Evolutionary conservation across 1,140 invertebrate species (phyloP).

Genomic region (Drosophila willistoni): DNA sequence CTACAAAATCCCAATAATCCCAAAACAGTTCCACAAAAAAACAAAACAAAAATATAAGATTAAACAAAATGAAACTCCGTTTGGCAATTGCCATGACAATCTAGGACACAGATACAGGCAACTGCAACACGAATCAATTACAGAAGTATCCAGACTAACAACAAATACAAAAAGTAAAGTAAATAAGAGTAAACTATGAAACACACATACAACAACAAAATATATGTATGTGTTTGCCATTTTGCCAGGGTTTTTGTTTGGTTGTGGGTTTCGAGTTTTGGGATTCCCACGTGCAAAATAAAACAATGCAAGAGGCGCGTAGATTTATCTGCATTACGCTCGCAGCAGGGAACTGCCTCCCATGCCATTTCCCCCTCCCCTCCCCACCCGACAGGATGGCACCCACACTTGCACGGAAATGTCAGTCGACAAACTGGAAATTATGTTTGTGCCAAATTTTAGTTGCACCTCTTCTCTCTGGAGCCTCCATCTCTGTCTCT

Average conservation of each 20-base stretch:
- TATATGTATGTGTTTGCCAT: slow-evolving; percentile 29
- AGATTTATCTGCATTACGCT: slow-evolving; percentile 74
- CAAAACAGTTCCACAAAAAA: not conserved
- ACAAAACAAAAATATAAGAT: not conserved
- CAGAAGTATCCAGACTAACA: slow-evolving; percentile 39
- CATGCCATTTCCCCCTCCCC: no score
- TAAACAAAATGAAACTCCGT: slow-evolving; percentile 46
- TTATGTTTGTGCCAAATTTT: slow-evolving; percentile 80
- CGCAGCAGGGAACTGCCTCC: slow-evolving; percentile 17
- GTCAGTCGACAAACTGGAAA: slow-evolving; percentile 79
- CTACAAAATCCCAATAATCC: slow-evolving; percentile 38
- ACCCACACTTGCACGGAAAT: slow-evolving; percentile 55
- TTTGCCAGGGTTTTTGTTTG: slow-evolving; percentile 1
- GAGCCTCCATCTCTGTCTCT: not conserved
- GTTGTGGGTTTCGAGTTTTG: slow-evolving; percentile 12
- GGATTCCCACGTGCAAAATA: slow-evolving; percentile 78
- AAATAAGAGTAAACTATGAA: slow-evolving; percentile 54
- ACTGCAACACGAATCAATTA: slow-evolving; percentile 65
- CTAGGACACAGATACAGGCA: slow-evolving; percentile 47
- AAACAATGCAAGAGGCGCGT: slow-evolving; percentile 66
- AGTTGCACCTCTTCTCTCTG: slow-evolving; percentile 39
- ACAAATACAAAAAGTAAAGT: slow-evolving; percentile 53
- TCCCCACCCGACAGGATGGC: slow-evolving; percentile 35
- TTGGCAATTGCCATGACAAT: slow-evolving; percentile 67
- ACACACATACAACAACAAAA: not conserved